A percentile compares a stretch with the other conserved stretches of the same genome.
Evolutionary conservation across 2,797 vertebrate genomes (phyloP).

Genomic region (Melanotaenia pygmaea): DNA sequence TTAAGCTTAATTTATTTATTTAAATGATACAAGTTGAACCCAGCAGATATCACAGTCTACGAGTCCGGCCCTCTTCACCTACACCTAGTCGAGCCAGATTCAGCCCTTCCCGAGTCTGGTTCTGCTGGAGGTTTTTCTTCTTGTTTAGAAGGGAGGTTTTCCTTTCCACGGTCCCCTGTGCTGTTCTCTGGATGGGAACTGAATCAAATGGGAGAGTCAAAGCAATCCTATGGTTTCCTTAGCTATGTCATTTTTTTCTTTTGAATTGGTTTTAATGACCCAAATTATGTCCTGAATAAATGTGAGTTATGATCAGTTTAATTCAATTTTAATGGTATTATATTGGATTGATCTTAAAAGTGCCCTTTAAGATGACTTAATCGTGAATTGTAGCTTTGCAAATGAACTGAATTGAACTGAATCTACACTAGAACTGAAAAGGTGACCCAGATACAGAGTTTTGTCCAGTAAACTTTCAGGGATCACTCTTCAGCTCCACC

Average conservation of each 20-base stretch:
- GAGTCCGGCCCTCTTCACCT: no score
- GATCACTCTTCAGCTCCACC: background rate
- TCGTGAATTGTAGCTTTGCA: background rate
- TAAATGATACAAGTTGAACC: background rate
- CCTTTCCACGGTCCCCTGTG: background rate
- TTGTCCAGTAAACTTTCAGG: background rate
- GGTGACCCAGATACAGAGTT: background rate
- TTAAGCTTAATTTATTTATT: background rate
- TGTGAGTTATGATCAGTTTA: background rate
- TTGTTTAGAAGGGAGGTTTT: background rate
- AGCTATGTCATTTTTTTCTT: background rate
- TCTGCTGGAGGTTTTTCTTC: background rate
- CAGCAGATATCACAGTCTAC: background rate
- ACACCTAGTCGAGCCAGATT: no score
- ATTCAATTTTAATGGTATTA: background rate
- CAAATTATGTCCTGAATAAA: background rate
- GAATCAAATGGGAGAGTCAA: no score
- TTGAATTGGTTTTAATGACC: no score
- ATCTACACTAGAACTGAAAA: background rate
- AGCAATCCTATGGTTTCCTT: background rate
- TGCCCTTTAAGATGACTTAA: background rate
- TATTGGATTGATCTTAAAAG: background rate
- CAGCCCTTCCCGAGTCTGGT: no score
- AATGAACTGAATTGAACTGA: background rate
- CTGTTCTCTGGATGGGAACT: background rate